A percentile compares a stretch with the other conserved stretches of the same genome.
phyloP scores from a whole-genome alignment of 2,888 invertebrate species.

The Hirudinaria manillensis region DNA sequence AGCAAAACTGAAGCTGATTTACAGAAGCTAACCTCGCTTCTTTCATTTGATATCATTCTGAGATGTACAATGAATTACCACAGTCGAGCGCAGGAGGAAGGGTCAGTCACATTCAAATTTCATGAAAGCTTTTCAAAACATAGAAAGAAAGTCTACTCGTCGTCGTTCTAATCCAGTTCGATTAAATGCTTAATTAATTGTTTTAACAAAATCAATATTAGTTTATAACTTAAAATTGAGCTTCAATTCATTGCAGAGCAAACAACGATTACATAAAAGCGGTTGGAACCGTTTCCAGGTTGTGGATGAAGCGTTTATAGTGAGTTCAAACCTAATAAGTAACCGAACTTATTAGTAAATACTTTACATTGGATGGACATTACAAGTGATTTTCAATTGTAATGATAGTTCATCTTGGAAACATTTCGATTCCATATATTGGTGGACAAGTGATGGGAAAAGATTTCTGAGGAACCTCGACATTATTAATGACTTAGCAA shows the following conservation, averaged over 20 bases:
- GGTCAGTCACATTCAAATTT: constrained; percentile 37
- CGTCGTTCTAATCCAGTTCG: no score
- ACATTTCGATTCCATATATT: constrained; percentile 36
- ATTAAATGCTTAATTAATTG: no score
- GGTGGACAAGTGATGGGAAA: constrained; percentile 24
- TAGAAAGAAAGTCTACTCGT: no score
- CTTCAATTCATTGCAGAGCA: constrained; percentile 21
- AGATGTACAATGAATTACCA: constrained; percentile 46
- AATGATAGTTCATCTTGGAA: constrained; percentile 34
- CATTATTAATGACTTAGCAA: constrained; percentile 32
- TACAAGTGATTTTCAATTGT: no score
- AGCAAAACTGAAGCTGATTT: neutral
- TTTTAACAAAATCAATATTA: no score
- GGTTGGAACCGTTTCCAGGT: constrained; percentile 27
- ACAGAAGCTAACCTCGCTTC: constrained; percentile 24
- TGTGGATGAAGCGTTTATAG: constrained; percentile 31
- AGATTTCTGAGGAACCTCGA: constrained; percentile 31
- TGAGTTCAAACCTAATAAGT: no score
- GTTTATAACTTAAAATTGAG: no score
- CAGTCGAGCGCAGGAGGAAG: constrained; percentile 42
- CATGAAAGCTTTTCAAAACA: neutral
- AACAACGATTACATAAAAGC: constrained; percentile 36
- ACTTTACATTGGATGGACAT: no score
- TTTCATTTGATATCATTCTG: constrained; percentile 46
- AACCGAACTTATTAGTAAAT: no score